Evolutionary conservation across 2,113 vertebrate species (phyloP), one percentile per base, ranked within the genome.

Genomic region (Tachycineta bicolor): DNA sequence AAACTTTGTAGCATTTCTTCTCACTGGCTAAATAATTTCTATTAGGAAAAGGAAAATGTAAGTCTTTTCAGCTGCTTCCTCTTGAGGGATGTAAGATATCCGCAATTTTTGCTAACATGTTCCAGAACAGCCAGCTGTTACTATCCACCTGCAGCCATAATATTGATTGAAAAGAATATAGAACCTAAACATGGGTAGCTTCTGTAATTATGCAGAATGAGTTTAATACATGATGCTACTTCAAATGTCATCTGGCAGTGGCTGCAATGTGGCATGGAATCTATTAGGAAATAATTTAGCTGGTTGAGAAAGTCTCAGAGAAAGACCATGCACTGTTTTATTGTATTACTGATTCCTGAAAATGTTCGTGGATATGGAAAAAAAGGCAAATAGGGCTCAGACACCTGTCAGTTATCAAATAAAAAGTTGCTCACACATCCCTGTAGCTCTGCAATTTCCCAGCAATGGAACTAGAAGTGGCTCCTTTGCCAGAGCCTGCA

Each of bases 121-220:
- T 96, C 89, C 95, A 96, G 93, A 96, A 81, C 91, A 96, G 83
- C 92, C 97, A 97, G 96, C 96, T 97, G 96, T 97, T 97, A 79
- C 87, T 68, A 83, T 43, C 95, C 97, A 97, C 96, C 96, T 97
- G 97, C 94, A 96, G 91, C 87, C 75, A 47, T 96, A 96, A 96
- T 93, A 96, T 68, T 95, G 96, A 96, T 90, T 92, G 93, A 94
- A 96, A 93, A 95, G 94, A 93, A 85, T 87, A 90, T 83, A 89
- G 94, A 96, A 92, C 94, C 87, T 95, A 95, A 95, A 94, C 90
- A 97, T 9, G 83, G 93, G 85, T 81, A 83, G 74, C 59, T 94
- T 94, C 62, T 94, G 91, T 89, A 93, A 96, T 97, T 97, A 96
- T 94, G 73, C 55, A 73, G 74, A 82, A 94, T 34, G 79, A 70